These are phyloP conservation scores for Mimas tiliae DNA, from an alignment of 2,888 invertebrate genomes.

Conservation along the genomic window DNA sequence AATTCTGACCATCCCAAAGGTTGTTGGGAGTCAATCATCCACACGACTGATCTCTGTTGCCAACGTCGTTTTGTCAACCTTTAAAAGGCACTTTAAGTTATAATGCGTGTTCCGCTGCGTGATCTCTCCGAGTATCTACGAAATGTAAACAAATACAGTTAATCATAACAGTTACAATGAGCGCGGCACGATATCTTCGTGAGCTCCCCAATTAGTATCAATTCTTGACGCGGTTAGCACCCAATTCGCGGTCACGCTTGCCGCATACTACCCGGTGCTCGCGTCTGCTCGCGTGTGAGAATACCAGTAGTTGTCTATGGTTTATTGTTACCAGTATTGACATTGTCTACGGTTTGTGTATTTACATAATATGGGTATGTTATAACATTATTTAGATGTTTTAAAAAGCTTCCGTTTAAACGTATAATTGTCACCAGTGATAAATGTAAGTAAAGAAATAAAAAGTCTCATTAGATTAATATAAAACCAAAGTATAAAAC, in stretches of 20 bases:
- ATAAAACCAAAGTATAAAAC: too few species aligned
- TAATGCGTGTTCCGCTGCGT: conserved; percentile 12
- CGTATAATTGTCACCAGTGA: not conserved
- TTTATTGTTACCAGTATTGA: not conserved
- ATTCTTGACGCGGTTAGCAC: conserved; percentile 23
- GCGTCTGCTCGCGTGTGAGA: conserved; percentile 7
- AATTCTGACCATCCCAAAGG: not conserved
- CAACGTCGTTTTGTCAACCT: not conserved
- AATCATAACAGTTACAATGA: conserved; percentile 24
- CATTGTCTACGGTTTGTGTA: not conserved
- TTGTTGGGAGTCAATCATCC: not conserved
- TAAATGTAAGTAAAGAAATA: too few species aligned
- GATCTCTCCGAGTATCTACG: conserved; percentile 11
- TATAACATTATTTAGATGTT: too few species aligned
- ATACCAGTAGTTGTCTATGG: conserved; percentile 2
- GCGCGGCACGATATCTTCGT: conserved; percentile 20
- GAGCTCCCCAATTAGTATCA: conserved; percentile 28
- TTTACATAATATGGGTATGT: not conserved
- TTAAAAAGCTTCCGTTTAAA: not conserved
- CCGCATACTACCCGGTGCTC: not conserved
- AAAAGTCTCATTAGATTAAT: too few species aligned
- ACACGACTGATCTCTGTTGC: not conserved
- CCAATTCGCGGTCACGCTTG: conserved; percentile 27
- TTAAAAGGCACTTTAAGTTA: not conserved
- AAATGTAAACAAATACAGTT: conserved; percentile 19